Evolutionary conservation across 2,113 vertebrate species (phyloP).

Genomic region (Mormoops blainvillei): DNA sequence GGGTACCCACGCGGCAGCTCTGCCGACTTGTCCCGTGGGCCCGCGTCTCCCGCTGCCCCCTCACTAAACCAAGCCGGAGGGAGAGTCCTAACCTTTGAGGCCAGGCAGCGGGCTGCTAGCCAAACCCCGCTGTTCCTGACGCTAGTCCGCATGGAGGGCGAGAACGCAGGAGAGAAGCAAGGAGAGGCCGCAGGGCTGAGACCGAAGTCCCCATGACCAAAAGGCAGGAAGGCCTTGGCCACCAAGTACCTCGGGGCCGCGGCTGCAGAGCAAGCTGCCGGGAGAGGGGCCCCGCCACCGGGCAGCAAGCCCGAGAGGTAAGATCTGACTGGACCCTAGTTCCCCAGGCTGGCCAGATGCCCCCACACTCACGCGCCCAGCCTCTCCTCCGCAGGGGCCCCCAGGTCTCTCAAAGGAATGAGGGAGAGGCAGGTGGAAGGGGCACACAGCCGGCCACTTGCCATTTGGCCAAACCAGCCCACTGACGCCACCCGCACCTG

Average conservation of each 20-base stretch:
- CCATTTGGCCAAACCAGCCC: neutral
- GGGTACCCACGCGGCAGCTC: constrained; percentile 12
- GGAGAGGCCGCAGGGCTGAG: neutral
- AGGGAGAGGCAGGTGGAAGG: neutral
- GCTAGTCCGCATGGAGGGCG: constrained; percentile 72
- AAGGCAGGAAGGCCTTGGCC: neutral
- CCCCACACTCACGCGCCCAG: accelerated
- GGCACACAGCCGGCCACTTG: neutral
- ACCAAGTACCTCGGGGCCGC: neutral
- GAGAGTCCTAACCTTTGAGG: constrained; percentile 73
- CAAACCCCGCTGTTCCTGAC: constrained; percentile 74
- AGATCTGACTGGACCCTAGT: neutral
- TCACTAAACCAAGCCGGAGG: constrained; percentile 64
- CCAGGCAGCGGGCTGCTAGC: constrained; percentile 60
- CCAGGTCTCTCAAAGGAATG: neutral
- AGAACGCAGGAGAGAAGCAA: constrained; percentile 58
- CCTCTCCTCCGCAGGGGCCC: neutral
- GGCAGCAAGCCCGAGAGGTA: neutral
- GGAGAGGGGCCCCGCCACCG: neutral
- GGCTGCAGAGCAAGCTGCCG: neutral
- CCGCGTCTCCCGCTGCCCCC: constrained; percentile 52
- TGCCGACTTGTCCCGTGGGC: neutral
- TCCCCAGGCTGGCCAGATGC: neutral
- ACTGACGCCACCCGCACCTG: neutral
- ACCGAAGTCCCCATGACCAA: neutral